Evolutionary conservation across 2,888 invertebrate genomes (phyloP).

Genomic region (Aspidiotus rigidus): DNA sequence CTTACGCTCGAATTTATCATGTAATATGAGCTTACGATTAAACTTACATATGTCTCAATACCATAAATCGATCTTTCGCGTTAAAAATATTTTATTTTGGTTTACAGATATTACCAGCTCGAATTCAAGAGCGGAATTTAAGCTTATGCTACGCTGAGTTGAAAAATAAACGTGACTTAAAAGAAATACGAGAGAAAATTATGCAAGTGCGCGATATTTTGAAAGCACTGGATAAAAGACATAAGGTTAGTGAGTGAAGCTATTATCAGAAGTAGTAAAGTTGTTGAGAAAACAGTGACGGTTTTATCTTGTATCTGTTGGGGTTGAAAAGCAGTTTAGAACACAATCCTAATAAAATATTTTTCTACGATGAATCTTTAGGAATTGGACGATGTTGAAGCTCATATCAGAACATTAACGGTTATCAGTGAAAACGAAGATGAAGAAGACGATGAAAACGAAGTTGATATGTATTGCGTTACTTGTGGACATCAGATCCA

Average conservation of each 20-base stretch:
- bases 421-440: constrained; percentile 54
- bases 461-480: constrained; percentile 81
- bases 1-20: constrained; percentile 73
- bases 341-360: too few species aligned
- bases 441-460: constrained; percentile 56
- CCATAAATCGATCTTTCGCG: background rate
- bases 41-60: too few species aligned
- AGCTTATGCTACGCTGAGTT: constrained; percentile 80
- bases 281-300: too few species aligned
- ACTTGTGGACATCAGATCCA: constrained; percentile 95
- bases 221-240: constrained; percentile 68
- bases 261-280: background rate
- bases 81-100: background rate
- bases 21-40: constrained; percentile 43
- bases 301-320: background rate
- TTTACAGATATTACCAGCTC: constrained; percentile 67
- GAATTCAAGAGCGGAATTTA: constrained; percentile 88
- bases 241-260: constrained; percentile 43
- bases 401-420: constrained; percentile 62
- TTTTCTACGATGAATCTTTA: constrained; percentile 35
- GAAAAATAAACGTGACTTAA: constrained; percentile 61
- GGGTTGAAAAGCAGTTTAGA: background rate
- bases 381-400: constrained; percentile 70
- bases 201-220: constrained; percentile 67
- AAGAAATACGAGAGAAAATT: constrained; percentile 68